Evolutionary conservation across 2,797 vertebrate genomes (phyloP).

Genomic region (Sternarchorhynchus goeldii): DNA sequence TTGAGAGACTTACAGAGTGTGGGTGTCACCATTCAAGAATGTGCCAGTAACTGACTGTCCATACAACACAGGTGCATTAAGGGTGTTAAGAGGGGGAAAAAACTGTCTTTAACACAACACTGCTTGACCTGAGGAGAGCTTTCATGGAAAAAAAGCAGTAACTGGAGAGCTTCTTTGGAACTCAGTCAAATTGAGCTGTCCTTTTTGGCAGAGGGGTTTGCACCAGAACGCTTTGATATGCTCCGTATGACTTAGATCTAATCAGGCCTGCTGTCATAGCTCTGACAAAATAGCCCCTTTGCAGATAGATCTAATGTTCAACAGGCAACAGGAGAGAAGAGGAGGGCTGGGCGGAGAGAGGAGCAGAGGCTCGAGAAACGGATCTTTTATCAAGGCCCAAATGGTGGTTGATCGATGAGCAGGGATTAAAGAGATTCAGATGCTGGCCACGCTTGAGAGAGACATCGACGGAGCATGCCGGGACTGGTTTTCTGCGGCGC

Average conservation of each 20-base stretch:
- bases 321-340: conserved; percentile 31
- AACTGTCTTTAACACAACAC: conserved; percentile 3
- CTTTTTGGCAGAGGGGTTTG: conserved; percentile 38
- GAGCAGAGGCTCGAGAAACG: conserved; percentile 47
- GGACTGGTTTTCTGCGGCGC: conserved; percentile 43
- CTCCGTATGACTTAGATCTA: conserved; percentile 48
- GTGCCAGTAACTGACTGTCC: conserved; percentile 33
- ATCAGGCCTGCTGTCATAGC: conserved; percentile 45
- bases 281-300: conserved; percentile 51
- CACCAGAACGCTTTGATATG: conserved; percentile 41
- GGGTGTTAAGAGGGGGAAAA: not conserved
- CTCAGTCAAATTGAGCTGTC: conserved; percentile 38
- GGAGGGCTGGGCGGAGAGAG: not conserved
- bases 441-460: conserved; percentile 57
- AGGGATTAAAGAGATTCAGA: conserved; percentile 57
- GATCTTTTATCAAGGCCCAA: conserved; percentile 59
- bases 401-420: conserved; percentile 61
- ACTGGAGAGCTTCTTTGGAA: conserved; percentile 36
- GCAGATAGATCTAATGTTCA: conserved; percentile 40
- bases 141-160: conserved; percentile 2
- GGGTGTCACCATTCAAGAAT: conserved; percentile 34
- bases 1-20: conserved; percentile 31
- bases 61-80: conserved; percentile 7
- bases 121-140: not conserved
- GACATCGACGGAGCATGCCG: conserved; percentile 51